Evolutionary conservation across 23 tunicate genomes (phyloP), one percentile per base, ranked within the genome.

Genomic region (Halocynthia roretzi): DNA sequence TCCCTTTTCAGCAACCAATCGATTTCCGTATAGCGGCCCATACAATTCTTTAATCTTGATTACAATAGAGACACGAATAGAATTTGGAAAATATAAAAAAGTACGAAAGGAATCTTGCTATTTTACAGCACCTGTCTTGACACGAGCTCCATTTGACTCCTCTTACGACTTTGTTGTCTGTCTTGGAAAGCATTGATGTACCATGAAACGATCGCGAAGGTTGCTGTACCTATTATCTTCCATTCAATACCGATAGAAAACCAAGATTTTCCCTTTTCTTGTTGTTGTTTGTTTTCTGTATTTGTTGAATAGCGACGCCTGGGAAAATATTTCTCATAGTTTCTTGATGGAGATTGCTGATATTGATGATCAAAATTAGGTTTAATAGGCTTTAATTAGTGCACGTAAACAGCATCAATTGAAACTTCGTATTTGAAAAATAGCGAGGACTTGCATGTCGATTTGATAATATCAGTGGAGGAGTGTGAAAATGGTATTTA

Each of bases 1-100:
- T 6, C 67, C 61, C 40, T 83, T 84, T 61, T 76, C 86, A 10
- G 83, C 82, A 7, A 89, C 86, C 53, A 89, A 65, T 23, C 96
- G 78, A 54, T 89, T 89, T 9, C 96, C 96, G 78, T 89, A 89
- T 68, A 89, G 62, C 21, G 96, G 96, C 5, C 96, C 96, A 68
- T 89, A 89, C 68, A 89, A 56, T 52, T 84, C 80, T 74, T 76
- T 74, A 0, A 89, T 75, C 96, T 89, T 20, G 10, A 80, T 44
- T 11, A 75, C 73, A 31, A 57, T n/a, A 10, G 11, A 21, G 12
- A 58, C 15, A 58, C 63, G n/a, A 58, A 14, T 14, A 58, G 4
- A 58, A 58, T 58, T 14, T 58, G 15, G 63, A 58, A 14, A 4
- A 58, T 15, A 58, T 58, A 14, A 58, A 14, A 14, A 14, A 14